Percentiles rank a stretch among this genome's conserved stretches.
Evolutionary conservation across 2,888 invertebrate genomes (phyloP).

Genomic region (Melieria picta): DNA sequence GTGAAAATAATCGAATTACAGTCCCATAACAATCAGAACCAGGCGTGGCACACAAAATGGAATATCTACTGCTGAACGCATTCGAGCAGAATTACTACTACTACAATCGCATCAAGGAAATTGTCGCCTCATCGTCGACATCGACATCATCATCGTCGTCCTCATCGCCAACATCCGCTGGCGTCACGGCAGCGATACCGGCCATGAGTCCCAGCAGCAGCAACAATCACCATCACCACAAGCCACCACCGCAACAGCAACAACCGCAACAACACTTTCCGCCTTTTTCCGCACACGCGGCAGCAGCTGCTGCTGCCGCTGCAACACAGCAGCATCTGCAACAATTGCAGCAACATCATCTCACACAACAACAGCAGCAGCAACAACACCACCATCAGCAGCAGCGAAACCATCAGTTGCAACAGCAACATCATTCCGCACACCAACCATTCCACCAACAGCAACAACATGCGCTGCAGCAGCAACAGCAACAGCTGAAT

Average conservation of each 20-base stretch:
- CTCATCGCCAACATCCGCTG: slow-evolving; percentile 48
- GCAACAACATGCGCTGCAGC: slow-evolving; percentile 42
- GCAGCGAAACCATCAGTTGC: slow-evolving; percentile 41
- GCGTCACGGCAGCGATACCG: slow-evolving; percentile 29
- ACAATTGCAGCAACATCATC: slow-evolving; percentile 24
- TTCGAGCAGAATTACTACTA: slow-evolving; percentile 60
- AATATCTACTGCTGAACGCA: slow-evolving; percentile 61
- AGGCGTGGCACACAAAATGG: slow-evolving; percentile 49
- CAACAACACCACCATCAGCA: slow-evolving; percentile 36
- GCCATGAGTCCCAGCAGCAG: slow-evolving; percentile 31
- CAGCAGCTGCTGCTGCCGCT: slow-evolving; percentile 49
- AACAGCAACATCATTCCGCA: slow-evolving; percentile 41
- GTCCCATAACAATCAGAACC: too few relatives aligned
- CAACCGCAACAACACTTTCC: slow-evolving; percentile 28
- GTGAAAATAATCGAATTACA: too few relatives aligned
- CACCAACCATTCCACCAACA: slow-evolving; percentile 28
- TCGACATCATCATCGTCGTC: slow-evolving; percentile 49
- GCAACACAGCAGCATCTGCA: slow-evolving; percentile 36
- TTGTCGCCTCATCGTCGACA: slow-evolving; percentile 41
- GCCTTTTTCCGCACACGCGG: slow-evolving; percentile 36
- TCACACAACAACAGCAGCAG: slow-evolving; percentile 43
- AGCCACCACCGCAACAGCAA: slow-evolving; percentile 40
- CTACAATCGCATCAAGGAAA: slow-evolving; percentile 58
- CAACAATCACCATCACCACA: slow-evolving; percentile 21
- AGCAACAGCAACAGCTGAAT: slow-evolving; percentile 46